These are phyloP conservation scores for Herminia tarsipennalis DNA, from an alignment of 2,888 invertebrate species.

Conservation along the genomic window DNA sequence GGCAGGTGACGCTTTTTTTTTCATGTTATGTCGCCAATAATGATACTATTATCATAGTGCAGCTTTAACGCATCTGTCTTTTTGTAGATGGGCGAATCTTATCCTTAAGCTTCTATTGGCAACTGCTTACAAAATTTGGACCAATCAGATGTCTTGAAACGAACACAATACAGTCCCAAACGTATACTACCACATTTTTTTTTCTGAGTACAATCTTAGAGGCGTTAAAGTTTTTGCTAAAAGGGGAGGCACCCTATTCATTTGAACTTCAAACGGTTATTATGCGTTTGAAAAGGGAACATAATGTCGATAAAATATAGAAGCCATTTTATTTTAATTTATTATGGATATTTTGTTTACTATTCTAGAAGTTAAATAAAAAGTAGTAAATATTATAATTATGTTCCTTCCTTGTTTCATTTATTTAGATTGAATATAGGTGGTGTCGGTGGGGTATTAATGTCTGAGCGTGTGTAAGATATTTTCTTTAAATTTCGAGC, in stretches of 20 bases:
- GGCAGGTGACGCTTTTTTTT: conserved; percentile 60
- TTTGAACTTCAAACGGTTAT: no score
- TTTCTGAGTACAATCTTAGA: conserved; percentile 18
- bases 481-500: no score
- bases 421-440: no score
- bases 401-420: no score
- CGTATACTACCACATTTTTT: conserved; percentile 27
- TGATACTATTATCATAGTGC: conserved; percentile 51
- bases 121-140: conserved; percentile 42
- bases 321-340: no score
- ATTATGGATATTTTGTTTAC: no score
- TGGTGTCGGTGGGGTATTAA: no score
- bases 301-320: no score
- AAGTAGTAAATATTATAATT: no score
- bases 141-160: conserved; percentile 61
- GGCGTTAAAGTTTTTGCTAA: conserved; percentile 15
- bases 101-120: conserved; percentile 67
- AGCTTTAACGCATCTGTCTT: conserved; percentile 71
- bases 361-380: no score
- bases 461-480: no score
- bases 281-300: no score
- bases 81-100: conserved; percentile 55
- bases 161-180: conserved; percentile 59
- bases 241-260: conserved; percentile 18
- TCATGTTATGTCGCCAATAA: conserved; percentile 54